Evolutionary conservation across 2,797 vertebrate species (phyloP).

Genomic region (Lacerta agilis): DNA sequence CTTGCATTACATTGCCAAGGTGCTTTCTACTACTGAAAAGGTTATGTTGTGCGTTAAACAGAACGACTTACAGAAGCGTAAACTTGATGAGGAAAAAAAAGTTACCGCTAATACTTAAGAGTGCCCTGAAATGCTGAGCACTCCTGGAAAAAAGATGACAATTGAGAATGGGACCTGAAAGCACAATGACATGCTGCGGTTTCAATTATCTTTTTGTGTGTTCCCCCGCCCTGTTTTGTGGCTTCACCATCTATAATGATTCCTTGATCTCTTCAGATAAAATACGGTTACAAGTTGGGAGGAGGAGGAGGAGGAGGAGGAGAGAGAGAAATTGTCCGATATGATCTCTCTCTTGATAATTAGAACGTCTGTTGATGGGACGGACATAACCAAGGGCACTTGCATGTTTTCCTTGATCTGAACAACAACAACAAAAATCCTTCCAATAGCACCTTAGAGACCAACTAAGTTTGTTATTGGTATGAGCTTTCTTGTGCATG

Average conservation of each 20-base stretch:
- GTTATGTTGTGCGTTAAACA: background rate
- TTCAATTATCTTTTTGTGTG: conserved; percentile 41
- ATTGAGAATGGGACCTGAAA: background rate
- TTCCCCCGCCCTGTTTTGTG: background rate
- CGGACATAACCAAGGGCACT: too few species aligned
- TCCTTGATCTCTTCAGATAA: background rate
- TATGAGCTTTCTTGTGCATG: too few species aligned
- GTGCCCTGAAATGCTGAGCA: conserved; percentile 43
- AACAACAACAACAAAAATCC: too few species aligned
- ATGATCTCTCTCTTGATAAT: background rate
- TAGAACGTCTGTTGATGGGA: too few species aligned
- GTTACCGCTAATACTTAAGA: background rate
- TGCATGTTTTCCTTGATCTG: too few species aligned
- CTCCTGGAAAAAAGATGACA: conserved; percentile 35
- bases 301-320: too few species aligned
- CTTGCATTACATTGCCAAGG: background rate
- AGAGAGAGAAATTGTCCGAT: background rate
- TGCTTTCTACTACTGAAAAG: conserved; percentile 43
- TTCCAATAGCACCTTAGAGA: too few species aligned
- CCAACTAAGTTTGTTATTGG: too few species aligned
- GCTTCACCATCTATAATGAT: background rate
- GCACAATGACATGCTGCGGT: conserved; percentile 31
- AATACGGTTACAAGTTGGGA: background rate
- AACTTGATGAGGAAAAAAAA: background rate
- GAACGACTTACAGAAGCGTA: background rate